A percentile compares a stretch with the other conserved stretches of the same genome.
These are phyloP conservation scores for Cranoglanis bouderius DNA, from an alignment of 2,113 vertebrate genomes.

Conservation along the genomic window DNA sequence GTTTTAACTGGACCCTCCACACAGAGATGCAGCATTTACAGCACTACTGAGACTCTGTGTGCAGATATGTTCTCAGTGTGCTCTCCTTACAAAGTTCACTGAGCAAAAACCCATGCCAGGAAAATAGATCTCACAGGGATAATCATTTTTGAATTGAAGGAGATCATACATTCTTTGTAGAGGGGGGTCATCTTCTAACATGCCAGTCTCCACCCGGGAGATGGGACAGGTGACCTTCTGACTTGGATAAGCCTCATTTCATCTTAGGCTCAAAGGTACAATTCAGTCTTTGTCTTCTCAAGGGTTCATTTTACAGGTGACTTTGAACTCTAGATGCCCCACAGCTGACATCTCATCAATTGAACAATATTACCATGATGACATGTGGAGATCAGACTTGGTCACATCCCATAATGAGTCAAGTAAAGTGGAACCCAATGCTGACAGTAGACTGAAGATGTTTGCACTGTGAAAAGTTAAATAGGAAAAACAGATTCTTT, in stretches of 20 bases:
- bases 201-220: conserved; percentile 34
- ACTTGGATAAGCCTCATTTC: conserved; percentile 47
- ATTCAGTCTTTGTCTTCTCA: conserved; percentile 50
- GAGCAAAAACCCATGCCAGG: conserved; percentile 35
- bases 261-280: conserved; percentile 43
- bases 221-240: conserved; percentile 14
- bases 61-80: conserved; percentile 38
- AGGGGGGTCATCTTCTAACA: conserved; percentile 46
- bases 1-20: conserved; percentile 45
- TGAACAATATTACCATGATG: conserved; percentile 57
- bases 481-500: not conserved
- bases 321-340: conserved; percentile 57
- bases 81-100: conserved; percentile 45
- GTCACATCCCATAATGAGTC: conserved; percentile 13
- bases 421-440: conserved; percentile 15
- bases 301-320: conserved; percentile 51
- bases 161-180: conserved; percentile 37
- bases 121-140: conserved; percentile 38
- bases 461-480: not conserved
- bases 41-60: conserved; percentile 28
- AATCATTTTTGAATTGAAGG: conserved; percentile 42
- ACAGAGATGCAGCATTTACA: conserved; percentile 40
- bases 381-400: conserved; percentile 50
- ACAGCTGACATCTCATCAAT: conserved; percentile 54
- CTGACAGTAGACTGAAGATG: not conserved